Evolutionary conservation across 2,888 invertebrate species (phyloP), one percentile per base, ranked within the genome.

Genomic region (Spatulosminthurus flaviceps): DNA sequence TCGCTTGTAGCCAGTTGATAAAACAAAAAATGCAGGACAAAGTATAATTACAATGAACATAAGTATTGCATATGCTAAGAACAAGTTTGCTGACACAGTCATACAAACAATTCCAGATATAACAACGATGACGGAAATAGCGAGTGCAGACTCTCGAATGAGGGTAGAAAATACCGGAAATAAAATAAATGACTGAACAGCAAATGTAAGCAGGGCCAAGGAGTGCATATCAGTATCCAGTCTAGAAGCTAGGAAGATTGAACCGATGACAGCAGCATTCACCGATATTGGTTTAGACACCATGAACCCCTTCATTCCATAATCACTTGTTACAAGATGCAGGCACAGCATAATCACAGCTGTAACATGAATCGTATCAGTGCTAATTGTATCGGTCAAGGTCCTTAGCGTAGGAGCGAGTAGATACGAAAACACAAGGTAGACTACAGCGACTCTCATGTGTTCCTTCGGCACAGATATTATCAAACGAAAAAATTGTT

Each of bases 301-400:
- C 80, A 97, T 92, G 0, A 95, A 94, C 1, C 93, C 94, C 16
- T 92, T 91, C 0, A 95, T 91, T 5, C 95, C 95, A 87, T 98
- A 99, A 87, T 98, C 96, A 87, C 94, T 95, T 87, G 97, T 97
- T 85, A 95, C 91, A 81, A 98, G 89, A 89, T 98, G 97, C 0
- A 94, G 88, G 0, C 94, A 86, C 89, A 98, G 92, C 92, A 97
- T 95, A 19, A 95, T 90, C 24, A 94, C 92, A 0, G 97, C 92
- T 91, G 94, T 95, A 0, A 96, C 95, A 86, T 96, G 97, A 86
- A 99, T 97, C 0, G 98, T 97, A 87, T 99, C 98, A 0, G 98
- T 98, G 86, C 97, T 97, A 1, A 99, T 95, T 0, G 97, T 96
- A 87, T 96, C 95, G 0, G 99, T 98, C 73, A 99, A 89, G 0